Base-by-base conservation (phyloP, 2,797 vertebrate genomes). In the Neosilurus hyrtlii region DNA sequence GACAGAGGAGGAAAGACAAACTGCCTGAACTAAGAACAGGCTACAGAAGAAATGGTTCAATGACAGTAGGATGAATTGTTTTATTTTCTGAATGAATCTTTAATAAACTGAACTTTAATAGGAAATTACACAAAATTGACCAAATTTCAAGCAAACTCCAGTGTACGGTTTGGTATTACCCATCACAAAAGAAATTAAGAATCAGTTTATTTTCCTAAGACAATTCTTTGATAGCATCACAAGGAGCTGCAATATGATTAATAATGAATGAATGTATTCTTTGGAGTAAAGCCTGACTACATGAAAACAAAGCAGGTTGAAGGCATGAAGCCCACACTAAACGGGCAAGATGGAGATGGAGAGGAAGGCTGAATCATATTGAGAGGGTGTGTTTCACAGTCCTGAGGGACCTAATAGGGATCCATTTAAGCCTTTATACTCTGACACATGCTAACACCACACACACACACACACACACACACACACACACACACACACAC, bases 371-470 rank as follows among this genome's bases (percentile, higher is more conserved):
- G 85, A 86, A 83, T 86, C 83, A 84, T 85, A 70, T 82, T 81
- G 68, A 79, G 83, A 70, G 62, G 70, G 79, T 82, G 84, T 83
- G 80, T 79, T 83, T 86, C 63, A 62, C 79, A 82, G 67, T 78
- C 85, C 85, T 81, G 16, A 18, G 83, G 85, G 87, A 88, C 56
- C 87, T 85, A 77, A 84, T 79, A 84, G 78, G 80, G 79, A 85
- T 84, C 83, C 79, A 82, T 87, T 86, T 80, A 84, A 80, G 84
- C 82, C 65, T 73, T 80, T 82, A 62, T 78, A 82, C 82, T 79
- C 74, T 77, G 59, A 82, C 82, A 74, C 78, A 72, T 20, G 57
- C 72, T 65, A 49, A 72, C 51, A 59, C 67, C 72, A 68, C 79
- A 57, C 59, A 84, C 78, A 81, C 70, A 81, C 26, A 59, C 30